Conservation (phyloP, 2,797 vertebrate genomes). For the Triplophysa yarkandensis region DNA sequence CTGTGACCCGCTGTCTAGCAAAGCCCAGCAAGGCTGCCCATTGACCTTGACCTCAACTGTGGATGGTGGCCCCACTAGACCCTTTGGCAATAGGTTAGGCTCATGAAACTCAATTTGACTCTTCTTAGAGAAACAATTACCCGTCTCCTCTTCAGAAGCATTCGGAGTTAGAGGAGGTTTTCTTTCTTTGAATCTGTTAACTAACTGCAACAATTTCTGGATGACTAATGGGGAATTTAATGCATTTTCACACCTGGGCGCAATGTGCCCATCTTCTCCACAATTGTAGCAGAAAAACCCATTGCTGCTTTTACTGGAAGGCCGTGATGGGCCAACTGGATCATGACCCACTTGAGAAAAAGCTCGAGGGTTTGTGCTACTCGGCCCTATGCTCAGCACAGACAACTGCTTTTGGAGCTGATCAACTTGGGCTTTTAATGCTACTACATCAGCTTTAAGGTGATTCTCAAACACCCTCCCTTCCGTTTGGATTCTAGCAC, state of each 20-base stretch:
- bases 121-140: not conserved
- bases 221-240: not conserved
- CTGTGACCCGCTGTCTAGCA: not conserved
- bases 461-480: no score
- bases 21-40: not conserved
- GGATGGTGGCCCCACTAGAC: not conserved
- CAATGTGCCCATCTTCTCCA: slow-evolving; percentile 37
- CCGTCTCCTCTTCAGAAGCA: not conserved
- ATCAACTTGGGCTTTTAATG: not conserved
- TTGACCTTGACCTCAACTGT: not conserved
- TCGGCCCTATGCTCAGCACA: not conserved
- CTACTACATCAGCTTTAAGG: not conserved
- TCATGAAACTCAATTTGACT: not conserved
- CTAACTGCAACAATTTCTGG: not conserved
- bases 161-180: not conserved
- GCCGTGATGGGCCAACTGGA: no score
- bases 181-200: not conserved
- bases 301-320: not conserved
- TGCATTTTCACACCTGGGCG: not conserved
- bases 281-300: slow-evolving; percentile 28
- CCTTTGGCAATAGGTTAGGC: not conserved
- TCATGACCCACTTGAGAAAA: no score
- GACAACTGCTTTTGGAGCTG: slow-evolving; percentile 1
- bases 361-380: no score
- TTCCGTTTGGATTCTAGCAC: no score